Evolutionary conservation across 23 tunicate species (phyloP).

Genomic region (Ciona savignyi): DNA sequence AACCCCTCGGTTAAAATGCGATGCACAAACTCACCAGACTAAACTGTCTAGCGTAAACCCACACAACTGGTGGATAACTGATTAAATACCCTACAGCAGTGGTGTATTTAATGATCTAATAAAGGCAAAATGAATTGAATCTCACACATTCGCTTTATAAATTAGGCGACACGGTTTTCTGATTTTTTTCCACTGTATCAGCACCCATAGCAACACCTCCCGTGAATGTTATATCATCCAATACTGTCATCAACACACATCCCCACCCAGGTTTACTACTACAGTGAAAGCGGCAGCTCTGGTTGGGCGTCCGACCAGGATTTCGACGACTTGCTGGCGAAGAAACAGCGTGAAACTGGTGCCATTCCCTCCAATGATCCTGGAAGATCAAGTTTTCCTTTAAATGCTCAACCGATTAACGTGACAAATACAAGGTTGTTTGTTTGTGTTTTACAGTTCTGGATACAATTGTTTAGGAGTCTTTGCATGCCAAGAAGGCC

Average conservation of each 20-base stretch:
- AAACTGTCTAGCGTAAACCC: too few relatives aligned
- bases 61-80: too few relatives aligned
- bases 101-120: too few relatives aligned
- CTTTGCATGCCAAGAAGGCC: not conserved
- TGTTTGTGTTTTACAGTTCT: not conserved
- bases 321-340: slow-evolving; percentile 76
- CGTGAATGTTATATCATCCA: too few relatives aligned
- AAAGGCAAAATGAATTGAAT: too few relatives aligned
- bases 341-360: slow-evolving; percentile 56
- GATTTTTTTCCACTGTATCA: too few relatives aligned
- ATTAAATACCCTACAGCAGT: not conserved
- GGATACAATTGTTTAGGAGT: not conserved
- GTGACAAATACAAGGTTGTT: slow-evolving; percentile 34
- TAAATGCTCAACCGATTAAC: slow-evolving; percentile 15
- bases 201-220: too few relatives aligned
- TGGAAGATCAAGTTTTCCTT: not conserved
- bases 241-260: too few relatives aligned
- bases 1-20: too few relatives aligned
- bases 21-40: too few relatives aligned
- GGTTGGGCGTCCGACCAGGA: slow-evolving; percentile 87
- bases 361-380: slow-evolving; percentile 1
- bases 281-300: slow-evolving; percentile 82
- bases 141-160: too few relatives aligned
- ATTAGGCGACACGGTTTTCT: too few relatives aligned
- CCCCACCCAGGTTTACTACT: slow-evolving; percentile 83